Evolutionary conservation across 2,797 vertebrate species (phyloP), one percentile per base, ranked within the genome.

Genomic region (Chelon labrosus): DNA sequence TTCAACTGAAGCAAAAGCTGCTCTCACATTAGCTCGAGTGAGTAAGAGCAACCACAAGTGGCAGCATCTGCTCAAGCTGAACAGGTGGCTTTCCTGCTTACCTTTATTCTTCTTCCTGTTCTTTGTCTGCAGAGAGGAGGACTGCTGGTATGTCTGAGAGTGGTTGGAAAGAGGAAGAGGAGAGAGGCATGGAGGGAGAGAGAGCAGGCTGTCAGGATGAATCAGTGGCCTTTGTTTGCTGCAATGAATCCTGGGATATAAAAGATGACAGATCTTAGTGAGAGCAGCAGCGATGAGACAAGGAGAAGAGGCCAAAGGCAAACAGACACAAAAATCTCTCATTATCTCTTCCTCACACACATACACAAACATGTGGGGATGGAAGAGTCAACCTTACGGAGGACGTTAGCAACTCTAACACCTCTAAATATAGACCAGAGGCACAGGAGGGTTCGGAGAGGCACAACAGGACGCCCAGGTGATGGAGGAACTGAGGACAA

Each of bases 51-150:
- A 66, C 47, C 72, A 51, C 59, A 68, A 13, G 19, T 55, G 52
- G 63, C 13, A 59, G 60, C 60, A 46, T 62, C 19, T 11, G 58
- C 53, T 44, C 10, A 2, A 2, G 57, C 12, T 2, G 10, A 85
- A 76, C 74, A 77, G 72, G 71, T 82, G 75, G 46, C 69, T 39
- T 25, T 57, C 38, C 54, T 9, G 50, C 87, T 90, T 94, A 99
- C 98, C 97, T 98, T 97, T 98, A 87, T 91, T 97, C 91, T 97
- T 99, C 95, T 98, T 99, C 94, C 97, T 97, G 91, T 93, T 97
- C 91, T 98, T 99, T 81, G 97, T 95, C 54, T 93, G 89, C 85
- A 98, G 95, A 73, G 44, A 96, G 16, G 94, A 95, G 6, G 96
- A 96, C 82, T 97, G 97, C 70, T 99, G 98, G 94, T 98, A 99